Evolutionary conservation across 2,888 invertebrate species (phyloP), one percentile per base, ranked within the genome.

Genomic region (Laothoe populi): DNA sequence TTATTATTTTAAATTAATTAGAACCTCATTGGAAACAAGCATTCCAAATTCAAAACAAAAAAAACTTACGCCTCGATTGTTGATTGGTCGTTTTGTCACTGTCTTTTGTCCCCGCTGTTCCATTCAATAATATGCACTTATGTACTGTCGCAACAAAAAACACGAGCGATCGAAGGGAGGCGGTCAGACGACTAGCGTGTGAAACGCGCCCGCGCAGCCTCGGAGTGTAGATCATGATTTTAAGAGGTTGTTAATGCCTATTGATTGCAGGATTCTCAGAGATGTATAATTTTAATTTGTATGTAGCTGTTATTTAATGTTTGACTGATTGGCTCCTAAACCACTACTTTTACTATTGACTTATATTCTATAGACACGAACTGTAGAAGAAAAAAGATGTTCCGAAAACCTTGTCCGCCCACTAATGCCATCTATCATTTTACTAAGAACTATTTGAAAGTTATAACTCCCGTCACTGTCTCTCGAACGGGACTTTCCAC

Each of bases 121-220:
- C 75, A 77, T 75, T 72, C 69, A 78, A 67, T 64, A 23, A 68
- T 66, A 66, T 69, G 58, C 70, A 64, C 64, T 64, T 72, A 60
- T 58, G 58, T 59, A 67, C 67, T 67, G 63, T 61, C 68, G 67
- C 66, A 62, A 73, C 70, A 58, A 63, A n/a, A 70, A 66, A 74
- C 68, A 75, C 79, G 72, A 70, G 79, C 77, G 80, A 68, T 78
- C 72, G 77, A 70, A 73, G 71, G 73, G 72, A 73, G 72, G 71
- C 66, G 63, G 70, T 67, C 70, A 78, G 74, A 72, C 78, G 78
- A 85, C 86, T 86, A 77, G 66, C 67, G 64, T 63, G 70, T 65
- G 63, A 40, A 66, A 53, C 64, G 78, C 82, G 80, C 78, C 72
- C 83, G 73, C 84, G 81, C 83, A 78, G 71, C 75, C 75, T 76